A percentile compares a stretch with the other conserved stretches of the same genome.
Evolutionary conservation across 2,797 vertebrate species (phyloP).

Genomic region (Muscicapa striata): DNA sequence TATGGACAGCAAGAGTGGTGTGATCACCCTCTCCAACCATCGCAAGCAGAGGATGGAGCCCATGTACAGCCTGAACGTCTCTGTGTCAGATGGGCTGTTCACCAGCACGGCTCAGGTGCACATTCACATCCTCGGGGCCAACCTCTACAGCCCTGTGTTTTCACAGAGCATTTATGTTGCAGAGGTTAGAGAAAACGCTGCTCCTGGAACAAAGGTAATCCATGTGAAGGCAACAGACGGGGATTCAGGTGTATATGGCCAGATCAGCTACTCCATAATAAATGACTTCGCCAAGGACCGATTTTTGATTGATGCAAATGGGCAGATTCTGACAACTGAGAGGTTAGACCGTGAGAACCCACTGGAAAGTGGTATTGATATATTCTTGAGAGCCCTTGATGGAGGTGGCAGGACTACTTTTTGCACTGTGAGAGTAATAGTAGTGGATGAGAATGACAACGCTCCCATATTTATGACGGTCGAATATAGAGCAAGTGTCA

Average conservation of each 20-base stretch:
- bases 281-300: conserved; percentile 90
- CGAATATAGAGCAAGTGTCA: conserved; percentile 92
- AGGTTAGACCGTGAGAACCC: conserved; percentile 90
- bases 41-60: conserved; percentile 92
- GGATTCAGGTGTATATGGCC: conserved; percentile 88
- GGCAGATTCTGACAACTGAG: conserved; percentile 89
- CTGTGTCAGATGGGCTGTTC: conserved; percentile 95
- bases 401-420: conserved; percentile 88
- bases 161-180: conserved; percentile 88
- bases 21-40: conserved; percentile 89
- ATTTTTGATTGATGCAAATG: conserved; percentile 88
- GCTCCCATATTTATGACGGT: conserved; percentile 85
- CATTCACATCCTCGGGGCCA: conserved; percentile 87
- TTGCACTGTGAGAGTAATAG: conserved; percentile 85
- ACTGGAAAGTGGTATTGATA: conserved; percentile 81
- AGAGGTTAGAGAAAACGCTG: conserved; percentile 90
- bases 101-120: conserved; percentile 96
- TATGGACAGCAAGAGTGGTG: conserved; percentile 87
- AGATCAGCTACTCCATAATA: conserved; percentile 87
- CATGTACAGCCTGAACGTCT: conserved; percentile 90
- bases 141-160: conserved; percentile 91
- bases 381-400: conserved; percentile 89
- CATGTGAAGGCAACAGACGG: conserved; percentile 90
- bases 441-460: conserved; percentile 96
- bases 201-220: conserved; percentile 87